Evolutionary conservation across 2,888 invertebrate genomes (phyloP), one percentile per base, ranked within the genome.

Genomic region (Trichopria drosophilae): DNA sequence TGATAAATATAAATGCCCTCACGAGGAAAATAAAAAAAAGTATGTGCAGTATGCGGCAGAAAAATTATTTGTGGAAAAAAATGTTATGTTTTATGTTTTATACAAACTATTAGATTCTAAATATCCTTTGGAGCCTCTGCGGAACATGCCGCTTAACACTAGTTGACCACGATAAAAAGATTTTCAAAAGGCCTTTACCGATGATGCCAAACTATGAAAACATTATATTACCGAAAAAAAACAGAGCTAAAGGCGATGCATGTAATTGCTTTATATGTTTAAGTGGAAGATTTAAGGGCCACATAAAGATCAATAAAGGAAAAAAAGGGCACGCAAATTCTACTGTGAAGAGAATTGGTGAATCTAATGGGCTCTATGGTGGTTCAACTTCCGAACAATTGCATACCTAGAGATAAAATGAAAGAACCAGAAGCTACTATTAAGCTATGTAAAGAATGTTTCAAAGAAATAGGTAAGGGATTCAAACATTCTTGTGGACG

Each of bases 391-490:
- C 37, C 12, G 12, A 18, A 9, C 19, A 36, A 13, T 10, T 18
- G 19, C 12, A 24, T 19, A 22, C n/a, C n/a, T n/a, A n/a, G n/a
- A n/a, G n/a, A n/a, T 16, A 22, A 19, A 10, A 29, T 23, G 7
- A 10, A 39, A 39, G 18, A 7, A 34, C 7, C 29, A 20, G 18
- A 13, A 22, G 20, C 31, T 15, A 19, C 18, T 47, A n/a, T 41
- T 26, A 10, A 32, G 16, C 24, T 48, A 7, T 51, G 51, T 31
- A 34, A 32, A 20, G 40, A 18, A 22, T 45, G 45, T 34, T 45
- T 36, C 26, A 34, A 45, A 34, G 37, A 45, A 35, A 22, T 29
- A 32, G 44, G 32, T 13, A 51, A 18, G 32, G 45, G 45, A 16
- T 41, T 20, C 32, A 15, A 9, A 16, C 48, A 48, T 41, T 28